Percentiles rank a stretch among this genome's conserved stretches.
Conservation (phyloP, 2,797 vertebrate genomes). For the Amniataba percoides region DNA sequence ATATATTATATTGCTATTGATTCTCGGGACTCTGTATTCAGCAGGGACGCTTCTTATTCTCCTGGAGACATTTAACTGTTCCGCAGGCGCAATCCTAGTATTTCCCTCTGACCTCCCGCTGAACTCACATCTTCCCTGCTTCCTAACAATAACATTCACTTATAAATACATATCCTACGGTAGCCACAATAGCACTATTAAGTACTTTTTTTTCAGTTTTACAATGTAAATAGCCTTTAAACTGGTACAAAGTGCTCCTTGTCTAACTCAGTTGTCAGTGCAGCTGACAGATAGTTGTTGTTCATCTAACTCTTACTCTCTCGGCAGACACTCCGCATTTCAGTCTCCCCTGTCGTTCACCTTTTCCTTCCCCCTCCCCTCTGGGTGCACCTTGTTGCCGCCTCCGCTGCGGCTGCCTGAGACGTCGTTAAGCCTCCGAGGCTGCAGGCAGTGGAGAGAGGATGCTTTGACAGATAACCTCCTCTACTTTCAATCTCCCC, state of each 20-base stretch:
- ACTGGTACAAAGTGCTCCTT: background rate
- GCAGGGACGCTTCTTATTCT: background rate
- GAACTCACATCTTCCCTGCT: background rate
- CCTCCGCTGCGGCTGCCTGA: slow-evolving; percentile 24
- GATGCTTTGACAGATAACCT: slow-evolving; percentile 65
- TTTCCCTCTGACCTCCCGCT: background rate
- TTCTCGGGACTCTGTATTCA: background rate
- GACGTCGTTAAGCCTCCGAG: slow-evolving; percentile 51
- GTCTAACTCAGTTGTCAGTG: background rate
- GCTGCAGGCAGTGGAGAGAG: slow-evolving; percentile 42
- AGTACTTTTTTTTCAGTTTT: background rate
- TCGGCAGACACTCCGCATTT: slow-evolving; percentile 16
- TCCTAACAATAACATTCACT: background rate
- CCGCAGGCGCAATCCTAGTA: background rate
- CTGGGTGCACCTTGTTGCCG: slow-evolving; percentile 25
- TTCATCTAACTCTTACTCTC: background rate
- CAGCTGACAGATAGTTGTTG: background rate
- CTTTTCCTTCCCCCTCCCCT: background rate
- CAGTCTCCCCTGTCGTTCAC: slow-evolving; percentile 16
- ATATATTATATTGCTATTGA: background rate
- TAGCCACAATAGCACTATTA: background rate
- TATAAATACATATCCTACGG: no score
- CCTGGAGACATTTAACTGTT: background rate
- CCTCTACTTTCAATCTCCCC: slow-evolving; percentile 52
- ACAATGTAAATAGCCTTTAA: background rate